Percentiles rank a stretch among this genome's conserved stretches.
These are phyloP conservation scores for Premnoplex brunnescens DNA, from an alignment of 2,797 vertebrate genomes.

Conservation along the genomic window DNA sequence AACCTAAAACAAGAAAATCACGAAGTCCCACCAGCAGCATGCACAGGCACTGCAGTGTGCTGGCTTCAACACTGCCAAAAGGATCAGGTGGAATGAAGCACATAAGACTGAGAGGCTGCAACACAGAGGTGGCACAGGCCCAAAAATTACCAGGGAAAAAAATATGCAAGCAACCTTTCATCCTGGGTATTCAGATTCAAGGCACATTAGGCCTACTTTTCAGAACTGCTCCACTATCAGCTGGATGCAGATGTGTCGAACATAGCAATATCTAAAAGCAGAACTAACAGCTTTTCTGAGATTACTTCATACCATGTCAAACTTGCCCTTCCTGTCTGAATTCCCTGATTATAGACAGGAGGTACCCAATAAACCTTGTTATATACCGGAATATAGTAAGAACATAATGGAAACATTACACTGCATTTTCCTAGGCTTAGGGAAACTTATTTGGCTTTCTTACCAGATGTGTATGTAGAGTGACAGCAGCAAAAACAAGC, in stretches of 20 bases:
- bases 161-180: background rate
- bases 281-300: background rate
- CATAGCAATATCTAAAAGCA: fast-evolving
- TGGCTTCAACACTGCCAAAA: background rate
- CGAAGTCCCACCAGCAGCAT: background rate
- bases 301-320: background rate
- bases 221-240: background rate
- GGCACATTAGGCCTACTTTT: background rate
- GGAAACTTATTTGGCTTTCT: background rate
- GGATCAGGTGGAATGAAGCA: background rate
- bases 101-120: background rate
- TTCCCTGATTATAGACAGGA: background rate
- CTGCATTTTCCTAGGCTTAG: background rate
- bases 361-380: background rate
- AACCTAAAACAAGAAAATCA: background rate
- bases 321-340: background rate
- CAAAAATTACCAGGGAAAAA: background rate
- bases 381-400: no score
- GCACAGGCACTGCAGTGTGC: fast-evolving
- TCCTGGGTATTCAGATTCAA: background rate
- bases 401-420: background rate
- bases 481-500: background rate
- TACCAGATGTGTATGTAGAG: background rate
- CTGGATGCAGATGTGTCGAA: fast-evolving
- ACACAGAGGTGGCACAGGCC: background rate